These are phyloP conservation scores for Linnaemya vulpina DNA, from an alignment of 2,888 invertebrate genomes.

Conservation along the genomic window DNA sequence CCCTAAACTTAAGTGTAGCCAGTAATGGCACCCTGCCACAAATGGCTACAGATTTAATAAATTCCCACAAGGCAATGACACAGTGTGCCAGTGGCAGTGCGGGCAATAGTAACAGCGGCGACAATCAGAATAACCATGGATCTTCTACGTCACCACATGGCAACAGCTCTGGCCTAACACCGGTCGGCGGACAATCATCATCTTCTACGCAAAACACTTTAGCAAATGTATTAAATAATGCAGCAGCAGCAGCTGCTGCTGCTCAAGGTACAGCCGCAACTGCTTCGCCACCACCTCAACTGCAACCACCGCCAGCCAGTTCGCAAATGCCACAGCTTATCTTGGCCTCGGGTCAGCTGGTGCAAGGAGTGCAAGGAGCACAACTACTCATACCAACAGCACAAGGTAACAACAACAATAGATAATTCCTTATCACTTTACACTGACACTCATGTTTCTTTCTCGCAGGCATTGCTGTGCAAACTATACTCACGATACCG, in stretches of 20 bases:
- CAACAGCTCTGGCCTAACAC: conserved; percentile 44
- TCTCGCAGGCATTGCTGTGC: conserved; percentile 93
- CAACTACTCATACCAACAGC: conserved; percentile 97
- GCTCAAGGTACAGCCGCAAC: conserved; percentile 78
- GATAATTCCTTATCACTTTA: no score
- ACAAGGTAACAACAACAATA: conserved; percentile 86
- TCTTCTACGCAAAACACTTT: conserved; percentile 75
- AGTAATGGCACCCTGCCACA: conserved; percentile 73
- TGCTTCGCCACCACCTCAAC: conserved; percentile 82
- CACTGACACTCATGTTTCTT: background rate
- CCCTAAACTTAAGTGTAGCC: conserved; percentile 92
- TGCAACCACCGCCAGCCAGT: conserved; percentile 79
- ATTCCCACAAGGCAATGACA: conserved; percentile 74
- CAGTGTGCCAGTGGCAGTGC: conserved; percentile 70
- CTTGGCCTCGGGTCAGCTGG: conserved; percentile 94
- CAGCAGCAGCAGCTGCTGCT: conserved; percentile 75
- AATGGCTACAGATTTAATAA: conserved; percentile 59
- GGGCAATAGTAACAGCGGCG: conserved; percentile 64
- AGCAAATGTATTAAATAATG: conserved; percentile 79
- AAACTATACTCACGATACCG: conserved; percentile 97
- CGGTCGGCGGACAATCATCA: conserved; percentile 67
- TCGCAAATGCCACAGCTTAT: conserved; percentile 93
- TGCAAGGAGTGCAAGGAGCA: conserved; percentile 96
- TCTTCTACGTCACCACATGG: conserved; percentile 65
- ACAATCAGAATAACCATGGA: conserved; percentile 63